phyloP scores from a whole-genome alignment of 1,140 invertebrate species.

The Dendroctonus ponderosae region DNA sequence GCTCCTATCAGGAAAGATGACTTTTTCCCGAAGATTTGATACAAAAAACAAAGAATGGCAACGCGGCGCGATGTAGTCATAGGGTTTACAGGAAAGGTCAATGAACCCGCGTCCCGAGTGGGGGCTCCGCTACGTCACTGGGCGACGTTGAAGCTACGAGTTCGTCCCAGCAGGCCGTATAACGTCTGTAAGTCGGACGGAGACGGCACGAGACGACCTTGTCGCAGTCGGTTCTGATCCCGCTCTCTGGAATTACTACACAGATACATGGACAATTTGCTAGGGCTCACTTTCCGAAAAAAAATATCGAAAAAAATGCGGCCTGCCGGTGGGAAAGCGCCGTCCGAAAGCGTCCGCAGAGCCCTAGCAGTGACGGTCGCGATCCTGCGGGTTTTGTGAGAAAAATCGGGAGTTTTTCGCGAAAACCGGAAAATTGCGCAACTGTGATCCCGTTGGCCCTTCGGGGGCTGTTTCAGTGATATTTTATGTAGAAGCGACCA shows the following conservation, averaged over 20 bases:
- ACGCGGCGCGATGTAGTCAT: slow-evolving; percentile 37
- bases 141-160: slow-evolving; percentile 11
- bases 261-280: slow-evolving; percentile 49
- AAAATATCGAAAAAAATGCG: slow-evolving; percentile 45
- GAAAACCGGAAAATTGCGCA: slow-evolving; percentile 11
- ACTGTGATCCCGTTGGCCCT: slow-evolving; percentile 9
- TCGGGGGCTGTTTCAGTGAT: no score
- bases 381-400: slow-evolving; percentile 5
- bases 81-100: slow-evolving; percentile 41
- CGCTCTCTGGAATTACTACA: slow-evolving; percentile 47
- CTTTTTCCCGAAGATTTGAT: not conserved
- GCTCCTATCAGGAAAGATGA: no score
- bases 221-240: slow-evolving; percentile 25
- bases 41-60: slow-evolving; percentile 8
- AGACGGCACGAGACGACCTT: slow-evolving; percentile 25
- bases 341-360: not conserved
- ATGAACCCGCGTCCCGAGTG: slow-evolving; percentile 41
- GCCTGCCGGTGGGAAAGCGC: not conserved
- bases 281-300: slow-evolving; percentile 45
- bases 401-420: slow-evolving; percentile 4
- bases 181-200: slow-evolving; percentile 32
- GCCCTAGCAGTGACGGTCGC: not conserved
- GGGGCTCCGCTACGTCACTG: slow-evolving; percentile 46
- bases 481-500: no score
- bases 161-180: slow-evolving; percentile 2